These are phyloP conservation scores for Vulpes ferrilata DNA, from an alignment of 2,113 vertebrate genomes.

Conservation along the genomic window DNA sequence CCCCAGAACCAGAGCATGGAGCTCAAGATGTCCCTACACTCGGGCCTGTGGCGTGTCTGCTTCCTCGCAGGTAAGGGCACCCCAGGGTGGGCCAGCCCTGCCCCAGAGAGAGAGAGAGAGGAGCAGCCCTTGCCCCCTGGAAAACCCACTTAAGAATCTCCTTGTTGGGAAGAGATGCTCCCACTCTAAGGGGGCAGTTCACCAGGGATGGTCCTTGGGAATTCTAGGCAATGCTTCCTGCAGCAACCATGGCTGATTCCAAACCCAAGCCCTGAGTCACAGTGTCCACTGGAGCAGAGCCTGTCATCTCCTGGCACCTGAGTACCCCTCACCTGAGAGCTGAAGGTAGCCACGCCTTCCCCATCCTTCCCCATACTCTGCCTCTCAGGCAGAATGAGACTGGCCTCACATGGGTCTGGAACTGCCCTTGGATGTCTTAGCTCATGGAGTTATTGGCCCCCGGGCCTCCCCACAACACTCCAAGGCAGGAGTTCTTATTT, in stretches of 20 bases:
- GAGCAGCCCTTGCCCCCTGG: neutral
- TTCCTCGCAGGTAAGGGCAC: constrained; percentile 92
- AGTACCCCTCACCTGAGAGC: neutral
- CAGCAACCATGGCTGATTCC: rapidly evolving
- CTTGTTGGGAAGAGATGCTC: neutral
- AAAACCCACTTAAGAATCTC: neutral
- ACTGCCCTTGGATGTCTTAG: rapidly evolving
- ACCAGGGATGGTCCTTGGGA: rapidly evolving
- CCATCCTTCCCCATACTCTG: neutral
- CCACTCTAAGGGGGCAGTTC: neutral
- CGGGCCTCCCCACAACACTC: neutral
- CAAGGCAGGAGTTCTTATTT: neutral
- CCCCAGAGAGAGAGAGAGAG: neutral
- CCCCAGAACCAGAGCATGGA: constrained; percentile 95
- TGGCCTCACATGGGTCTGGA: neutral
- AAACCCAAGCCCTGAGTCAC: neutral
- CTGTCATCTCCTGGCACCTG: rapidly evolving
- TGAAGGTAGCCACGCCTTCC: neutral
- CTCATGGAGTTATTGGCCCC: neutral
- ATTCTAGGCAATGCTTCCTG: neutral
- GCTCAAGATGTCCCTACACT: constrained; percentile 95
- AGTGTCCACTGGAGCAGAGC: neutral
- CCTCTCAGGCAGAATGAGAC: neutral
- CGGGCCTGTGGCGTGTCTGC: constrained; percentile 97
- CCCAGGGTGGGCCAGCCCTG: rapidly evolving